Conservation (phyloP, 2,888 invertebrate species). For the Andrena flavipes region DNA sequence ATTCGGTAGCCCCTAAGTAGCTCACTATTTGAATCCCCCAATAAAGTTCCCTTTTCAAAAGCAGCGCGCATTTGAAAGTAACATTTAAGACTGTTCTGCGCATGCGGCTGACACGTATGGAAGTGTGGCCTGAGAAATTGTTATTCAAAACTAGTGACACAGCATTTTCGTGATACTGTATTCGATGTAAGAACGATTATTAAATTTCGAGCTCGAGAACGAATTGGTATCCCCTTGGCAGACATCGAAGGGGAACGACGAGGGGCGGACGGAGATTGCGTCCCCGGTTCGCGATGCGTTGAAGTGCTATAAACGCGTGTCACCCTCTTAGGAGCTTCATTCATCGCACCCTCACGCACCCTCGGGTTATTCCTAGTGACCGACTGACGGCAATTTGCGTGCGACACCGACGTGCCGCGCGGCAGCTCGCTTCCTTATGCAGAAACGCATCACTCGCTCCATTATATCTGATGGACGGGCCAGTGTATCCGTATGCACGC, state of each 20-base stretch:
- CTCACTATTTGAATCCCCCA: no score
- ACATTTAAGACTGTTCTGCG: background rate
- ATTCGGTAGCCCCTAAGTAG: no score
- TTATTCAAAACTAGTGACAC: background rate
- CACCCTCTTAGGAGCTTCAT: constrained; percentile 47
- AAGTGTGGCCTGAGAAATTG: background rate
- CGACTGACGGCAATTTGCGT: constrained; percentile 57
- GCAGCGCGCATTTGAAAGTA: background rate
- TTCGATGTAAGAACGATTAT: background rate
- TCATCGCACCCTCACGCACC: constrained; percentile 61
- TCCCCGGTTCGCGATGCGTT: constrained; percentile 1
- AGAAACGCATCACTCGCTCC: constrained; percentile 47
- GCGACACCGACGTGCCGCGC: background rate
- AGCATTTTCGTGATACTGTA: background rate
- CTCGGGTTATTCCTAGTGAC: constrained; percentile 59
- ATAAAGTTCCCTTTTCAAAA: background rate
- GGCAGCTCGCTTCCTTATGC: constrained; percentile 33
- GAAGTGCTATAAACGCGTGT: constrained; percentile 46
- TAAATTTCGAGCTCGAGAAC: background rate
- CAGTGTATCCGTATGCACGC: constrained; percentile 23
- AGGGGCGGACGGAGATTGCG: constrained; percentile 8
- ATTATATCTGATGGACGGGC: constrained; percentile 25
- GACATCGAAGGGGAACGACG: background rate
- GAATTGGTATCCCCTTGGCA: background rate
- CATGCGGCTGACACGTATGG: background rate